These are phyloP conservation scores for Chymomyza fuscimana DNA, from an alignment of 2,888 invertebrate species.

Conservation along the genomic window DNA sequence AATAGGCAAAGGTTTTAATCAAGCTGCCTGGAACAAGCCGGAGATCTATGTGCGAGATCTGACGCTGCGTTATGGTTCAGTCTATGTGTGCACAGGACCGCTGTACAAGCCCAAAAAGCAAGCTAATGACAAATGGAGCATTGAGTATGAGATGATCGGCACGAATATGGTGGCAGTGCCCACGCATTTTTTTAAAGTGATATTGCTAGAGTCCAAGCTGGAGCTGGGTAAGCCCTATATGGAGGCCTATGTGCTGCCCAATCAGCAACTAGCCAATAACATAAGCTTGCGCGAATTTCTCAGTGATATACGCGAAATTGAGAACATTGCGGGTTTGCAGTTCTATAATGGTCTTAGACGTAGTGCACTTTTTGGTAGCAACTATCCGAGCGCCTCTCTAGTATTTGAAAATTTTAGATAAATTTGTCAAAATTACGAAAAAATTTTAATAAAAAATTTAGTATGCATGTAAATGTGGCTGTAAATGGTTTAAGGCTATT, in stretches of 20 bases:
- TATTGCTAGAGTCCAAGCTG: slow-evolving; percentile 85
- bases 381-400: slow-evolving; percentile 57
- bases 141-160: slow-evolving; percentile 95
- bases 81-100: slow-evolving; percentile 95
- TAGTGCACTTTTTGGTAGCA: slow-evolving; percentile 81
- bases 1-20: slow-evolving; percentile 92
- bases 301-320: slow-evolving; percentile 93
- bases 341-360: slow-evolving; percentile 92
- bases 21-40: slow-evolving; percentile 92
- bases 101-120: slow-evolving; percentile 90
- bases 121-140: slow-evolving; percentile 87
- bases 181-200: slow-evolving; percentile 98
- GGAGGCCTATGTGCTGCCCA: slow-evolving; percentile 96
- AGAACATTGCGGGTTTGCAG: slow-evolving; percentile 92
- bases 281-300: slow-evolving; percentile 87
- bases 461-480: no score
- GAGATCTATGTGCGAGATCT: slow-evolving; percentile 90
- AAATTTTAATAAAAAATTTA: background rate
- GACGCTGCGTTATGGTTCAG: slow-evolving; percentile 86
- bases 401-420: slow-evolving; percentile 59
- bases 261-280: slow-evolving; percentile 87
- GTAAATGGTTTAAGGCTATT: background rate
- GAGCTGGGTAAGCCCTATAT: slow-evolving; percentile 86
- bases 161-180: slow-evolving; percentile 96
- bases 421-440: background rate